Base-by-base conservation (phyloP, 2,888 invertebrate species). In the Formica aserva region DNA sequence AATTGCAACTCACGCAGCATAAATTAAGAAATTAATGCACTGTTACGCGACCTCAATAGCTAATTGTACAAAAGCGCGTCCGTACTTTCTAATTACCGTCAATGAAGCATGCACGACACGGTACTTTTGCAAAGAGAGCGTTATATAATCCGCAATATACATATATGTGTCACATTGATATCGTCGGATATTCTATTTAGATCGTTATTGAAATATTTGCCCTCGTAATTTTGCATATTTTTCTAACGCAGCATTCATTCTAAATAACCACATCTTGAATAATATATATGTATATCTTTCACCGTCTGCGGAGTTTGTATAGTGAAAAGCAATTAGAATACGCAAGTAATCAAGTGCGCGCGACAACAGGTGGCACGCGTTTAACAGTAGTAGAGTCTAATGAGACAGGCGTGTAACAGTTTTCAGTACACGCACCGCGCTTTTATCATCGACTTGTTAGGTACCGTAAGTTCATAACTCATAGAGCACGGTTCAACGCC, bases 401-500 rank as follows among this genome's bases (percentile, higher is more conserved):
- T 41, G 32, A 26, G 13, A 67, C 45, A 15, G 52, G 26, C 48
- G 83, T 69, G 57, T 52, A 62, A 1, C 55, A 41, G 22, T 52
- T 78, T 65, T 52, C 74, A 41, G 13, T 26, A 15, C 38, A 26
- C 55, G 67, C 32, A 11, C 26, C 22, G 83, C 55, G 71, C 60
- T 74, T 66, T 87, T 72, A 86, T 83, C 82, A 75, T 48, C 80
- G 69, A 32, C 83, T 75, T 74, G 74, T n/a, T n/a, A n/a, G 55
- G 71, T 88, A 88, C 89, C 86, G 90, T 89, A 90, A 90, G 83
- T 90, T 89, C 85, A 77, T 86, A 87, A 88, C 87, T 91, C 88
- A 89, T 91, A 89, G 90, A 90, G 81, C 88, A 82, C 84, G 87
- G 91, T 91, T 91, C 91, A 91, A 91, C 57, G 91, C 69, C 91